Conservation (phyloP, 2,888 invertebrate genomes). For the Liodrosophila aerea region DNA sequence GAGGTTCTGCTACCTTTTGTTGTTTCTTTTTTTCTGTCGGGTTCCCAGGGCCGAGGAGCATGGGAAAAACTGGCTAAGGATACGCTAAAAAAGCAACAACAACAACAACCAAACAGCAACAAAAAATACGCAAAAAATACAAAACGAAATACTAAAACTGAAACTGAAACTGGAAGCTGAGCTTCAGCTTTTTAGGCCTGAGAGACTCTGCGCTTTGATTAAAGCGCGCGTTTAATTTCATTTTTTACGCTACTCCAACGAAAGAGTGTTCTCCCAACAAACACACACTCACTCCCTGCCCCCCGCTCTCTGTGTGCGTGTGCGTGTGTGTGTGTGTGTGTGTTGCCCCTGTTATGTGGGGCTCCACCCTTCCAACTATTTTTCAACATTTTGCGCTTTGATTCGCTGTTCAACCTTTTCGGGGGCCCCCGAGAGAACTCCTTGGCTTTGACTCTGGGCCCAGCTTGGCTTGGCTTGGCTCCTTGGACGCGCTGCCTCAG, state of each 20-base stretch:
- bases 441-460: neutral
- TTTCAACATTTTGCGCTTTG: conserved; percentile 66
- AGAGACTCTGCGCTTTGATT: conserved; percentile 59
- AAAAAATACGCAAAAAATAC: conserved; percentile 21
- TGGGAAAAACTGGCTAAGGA: conserved; percentile 70
- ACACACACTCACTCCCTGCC: conserved; percentile 8
- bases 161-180: conserved; percentile 48
- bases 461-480: conserved; percentile 24
- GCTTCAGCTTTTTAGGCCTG: conserved; percentile 42
- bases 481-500: conserved; percentile 67
- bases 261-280: conserved; percentile 4
- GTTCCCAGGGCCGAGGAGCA: conserved; percentile 55
- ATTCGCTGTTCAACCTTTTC: conserved; percentile 73
- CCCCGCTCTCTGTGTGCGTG: neutral
- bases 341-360: too few relatives aligned
- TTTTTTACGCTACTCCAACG: conserved; percentile 75
- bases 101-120: conserved; percentile 31
- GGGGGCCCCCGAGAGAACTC: conserved; percentile 24
- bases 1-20: conserved; percentile 35
- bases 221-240: conserved; percentile 79
- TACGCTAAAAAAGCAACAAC: conserved; percentile 45
- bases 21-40: conserved; percentile 44
- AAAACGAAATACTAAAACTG: conserved; percentile 25
- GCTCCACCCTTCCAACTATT: conserved; percentile 70
- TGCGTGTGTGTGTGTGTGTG: too few relatives aligned